These are phyloP conservation scores for Anhinga anhinga DNA, from an alignment of 2,113 vertebrate genomes.

Conservation along the genomic window DNA sequence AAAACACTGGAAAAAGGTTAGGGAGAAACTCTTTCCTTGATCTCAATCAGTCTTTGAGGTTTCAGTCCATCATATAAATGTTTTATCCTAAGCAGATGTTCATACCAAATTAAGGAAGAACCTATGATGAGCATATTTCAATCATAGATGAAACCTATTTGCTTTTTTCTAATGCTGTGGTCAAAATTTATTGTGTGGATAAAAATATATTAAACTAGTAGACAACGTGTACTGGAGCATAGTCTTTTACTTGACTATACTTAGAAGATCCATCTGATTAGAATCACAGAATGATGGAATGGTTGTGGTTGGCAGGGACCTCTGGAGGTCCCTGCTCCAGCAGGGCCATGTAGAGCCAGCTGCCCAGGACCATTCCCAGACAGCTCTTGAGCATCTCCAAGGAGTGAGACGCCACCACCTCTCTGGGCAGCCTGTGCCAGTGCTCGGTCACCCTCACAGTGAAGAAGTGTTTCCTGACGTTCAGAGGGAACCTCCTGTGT, in stretches of 20 bases:
- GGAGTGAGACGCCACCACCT: background rate
- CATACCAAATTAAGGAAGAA: background rate
- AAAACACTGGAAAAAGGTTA: background rate
- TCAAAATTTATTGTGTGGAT: background rate
- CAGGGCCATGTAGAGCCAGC: background rate
- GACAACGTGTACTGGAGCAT: background rate
- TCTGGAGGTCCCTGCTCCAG: background rate
- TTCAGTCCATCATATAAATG: background rate
- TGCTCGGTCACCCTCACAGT: background rate
- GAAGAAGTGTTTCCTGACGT: background rate
- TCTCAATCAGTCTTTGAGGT: background rate
- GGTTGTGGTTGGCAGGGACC: background rate
- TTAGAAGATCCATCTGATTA: background rate
- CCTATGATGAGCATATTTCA: background rate
- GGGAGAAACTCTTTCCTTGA: background rate
- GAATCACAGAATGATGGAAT: background rate
- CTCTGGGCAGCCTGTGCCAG: background rate
- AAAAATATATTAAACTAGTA: background rate
- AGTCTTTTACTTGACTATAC: background rate
- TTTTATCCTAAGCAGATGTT: background rate
- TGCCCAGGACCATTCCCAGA: background rate
- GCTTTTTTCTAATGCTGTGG: background rate
- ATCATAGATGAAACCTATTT: background rate
- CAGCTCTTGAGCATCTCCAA: background rate
- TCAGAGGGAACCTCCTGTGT: background rate